Percentiles rank a stretch among this genome's conserved stretches.
phyloP scores from a whole-genome alignment of 2,888 invertebrate species.

The Conchocele bisecta region DNA sequence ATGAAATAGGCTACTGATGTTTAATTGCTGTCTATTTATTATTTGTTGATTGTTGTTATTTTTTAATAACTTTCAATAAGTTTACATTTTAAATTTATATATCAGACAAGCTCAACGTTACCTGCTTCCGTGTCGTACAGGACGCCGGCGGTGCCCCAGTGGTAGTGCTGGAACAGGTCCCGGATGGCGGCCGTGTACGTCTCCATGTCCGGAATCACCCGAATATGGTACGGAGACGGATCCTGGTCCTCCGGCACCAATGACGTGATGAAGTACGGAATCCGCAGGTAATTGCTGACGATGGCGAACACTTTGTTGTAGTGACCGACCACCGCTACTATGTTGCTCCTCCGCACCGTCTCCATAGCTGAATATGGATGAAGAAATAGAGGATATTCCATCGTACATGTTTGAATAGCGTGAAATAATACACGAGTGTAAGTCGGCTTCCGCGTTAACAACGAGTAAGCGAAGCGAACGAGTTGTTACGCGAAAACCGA shows the following conservation, averaged over 20 bases:
- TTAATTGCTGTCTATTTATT: too few species aligned
- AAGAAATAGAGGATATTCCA: too few species aligned
- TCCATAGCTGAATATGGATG: constrained; percentile 55
- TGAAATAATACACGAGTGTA: too few species aligned
- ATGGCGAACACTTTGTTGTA: constrained; percentile 69
- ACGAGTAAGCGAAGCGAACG: too few species aligned
- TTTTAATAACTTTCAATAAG: too few species aligned
- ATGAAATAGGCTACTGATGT: too few species aligned
- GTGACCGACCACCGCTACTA: constrained; percentile 73
- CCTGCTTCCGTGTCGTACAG: constrained; percentile 68
- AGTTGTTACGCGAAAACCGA: too few species aligned
- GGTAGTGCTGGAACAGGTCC: constrained; percentile 71
- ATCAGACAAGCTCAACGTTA: constrained; percentile 24
- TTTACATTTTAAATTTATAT: not conserved
- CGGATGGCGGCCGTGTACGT: constrained; percentile 64
- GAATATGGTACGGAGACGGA: constrained; percentile 60
- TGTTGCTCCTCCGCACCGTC: constrained; percentile 39
- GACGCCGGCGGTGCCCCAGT: constrained; percentile 66
- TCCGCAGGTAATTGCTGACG: constrained; percentile 70
- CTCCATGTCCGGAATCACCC: constrained; percentile 67
- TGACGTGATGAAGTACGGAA: constrained; percentile 77
- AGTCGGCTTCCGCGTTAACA: too few species aligned
- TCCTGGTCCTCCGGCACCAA: constrained; percentile 58
- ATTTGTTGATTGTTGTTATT: too few species aligned
- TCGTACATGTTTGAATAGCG: too few species aligned